A percentile compares a stretch with the other conserved stretches of the same genome.
Evolutionary conservation across 1,140 invertebrate species (phyloP).

Genomic region (Drosophila ficusphila): DNA sequence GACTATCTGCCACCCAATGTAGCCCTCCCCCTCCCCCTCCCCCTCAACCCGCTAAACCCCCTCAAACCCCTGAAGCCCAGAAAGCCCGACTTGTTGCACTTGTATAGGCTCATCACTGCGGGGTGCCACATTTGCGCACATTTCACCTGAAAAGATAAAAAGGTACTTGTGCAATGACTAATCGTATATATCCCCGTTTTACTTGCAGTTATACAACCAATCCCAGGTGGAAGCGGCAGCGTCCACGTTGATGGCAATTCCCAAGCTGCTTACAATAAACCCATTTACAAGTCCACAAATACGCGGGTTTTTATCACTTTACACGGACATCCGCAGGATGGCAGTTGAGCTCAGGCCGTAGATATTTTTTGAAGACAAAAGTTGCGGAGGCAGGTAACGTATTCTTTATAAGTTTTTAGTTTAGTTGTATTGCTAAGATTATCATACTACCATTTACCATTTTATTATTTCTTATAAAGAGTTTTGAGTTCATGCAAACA

Average conservation of each 20-base stretch:
- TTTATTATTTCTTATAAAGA: no score
- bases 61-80: conserved; percentile 1
- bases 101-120: conserved; percentile 23
- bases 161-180: conserved; percentile 22
- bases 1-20: conserved; percentile 33
- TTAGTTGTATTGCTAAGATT: no score
- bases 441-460: no score
- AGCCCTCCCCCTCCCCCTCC: neutral
- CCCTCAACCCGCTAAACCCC: no score
- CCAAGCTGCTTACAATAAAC: conserved; percentile 33
- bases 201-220: conserved; percentile 58
- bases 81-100: conserved; percentile 51
- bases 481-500: no score
- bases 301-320: conserved; percentile 3
- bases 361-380: neutral
- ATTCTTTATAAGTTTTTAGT: no score
- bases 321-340: neutral
- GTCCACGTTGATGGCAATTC: conserved; percentile 38
- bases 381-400: conserved; percentile 30
- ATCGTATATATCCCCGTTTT: conserved; percentile 12
- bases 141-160: neutral
- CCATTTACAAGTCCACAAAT: conserved; percentile 14
- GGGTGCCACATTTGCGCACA: conserved; percentile 3
- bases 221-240: conserved; percentile 24
- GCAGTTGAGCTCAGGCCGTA: conserved; percentile 13